Percentiles rank a stretch among this genome's conserved stretches.
phyloP scores from a whole-genome alignment of 2,888 invertebrate species.

The Helobdella robusta region DNA sequence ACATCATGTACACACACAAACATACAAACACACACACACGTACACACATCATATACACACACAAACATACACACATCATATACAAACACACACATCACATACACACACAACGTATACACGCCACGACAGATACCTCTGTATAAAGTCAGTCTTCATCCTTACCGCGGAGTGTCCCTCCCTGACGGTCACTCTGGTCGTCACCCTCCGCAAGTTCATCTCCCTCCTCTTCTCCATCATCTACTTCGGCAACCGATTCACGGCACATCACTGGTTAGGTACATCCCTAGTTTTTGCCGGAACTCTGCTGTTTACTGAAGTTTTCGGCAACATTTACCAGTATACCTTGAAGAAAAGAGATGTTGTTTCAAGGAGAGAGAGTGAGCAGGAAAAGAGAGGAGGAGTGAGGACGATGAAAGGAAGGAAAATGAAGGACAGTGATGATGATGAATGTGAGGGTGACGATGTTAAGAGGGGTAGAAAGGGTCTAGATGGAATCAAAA shows the following conservation, averaged over 20 bases:
- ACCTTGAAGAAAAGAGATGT: not conserved
- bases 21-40: too few species aligned
- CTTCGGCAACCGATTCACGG: slow-evolving; percentile 85
- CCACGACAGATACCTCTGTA: slow-evolving; percentile 65
- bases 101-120: too few species aligned
- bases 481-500: not conserved
- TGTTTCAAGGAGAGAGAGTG: not conserved
- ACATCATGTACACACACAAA: too few species aligned
- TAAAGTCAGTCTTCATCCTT: slow-evolving; percentile 82
- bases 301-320: slow-evolving; percentile 65
- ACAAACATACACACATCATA: too few species aligned
- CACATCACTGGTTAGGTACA: slow-evolving; percentile 82
- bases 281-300: slow-evolving; percentile 82
- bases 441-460: not conserved
- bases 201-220: slow-evolving; percentile 86
- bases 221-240: slow-evolving; percentile 87
- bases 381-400: slow-evolving; percentile 2
- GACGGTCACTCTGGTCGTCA: slow-evolving; percentile 88
- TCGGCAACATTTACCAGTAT: slow-evolving; percentile 1
- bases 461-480: not conserved
- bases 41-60: too few species aligned
- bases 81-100: not conserved
- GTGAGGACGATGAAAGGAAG: too few species aligned
- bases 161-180: slow-evolving; percentile 87
- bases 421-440: too few species aligned